A percentile compares a stretch with the other conserved stretches of the same genome.
Conservation (phyloP, 2,797 vertebrate genomes). For the Acridotheres tristis region DNA sequence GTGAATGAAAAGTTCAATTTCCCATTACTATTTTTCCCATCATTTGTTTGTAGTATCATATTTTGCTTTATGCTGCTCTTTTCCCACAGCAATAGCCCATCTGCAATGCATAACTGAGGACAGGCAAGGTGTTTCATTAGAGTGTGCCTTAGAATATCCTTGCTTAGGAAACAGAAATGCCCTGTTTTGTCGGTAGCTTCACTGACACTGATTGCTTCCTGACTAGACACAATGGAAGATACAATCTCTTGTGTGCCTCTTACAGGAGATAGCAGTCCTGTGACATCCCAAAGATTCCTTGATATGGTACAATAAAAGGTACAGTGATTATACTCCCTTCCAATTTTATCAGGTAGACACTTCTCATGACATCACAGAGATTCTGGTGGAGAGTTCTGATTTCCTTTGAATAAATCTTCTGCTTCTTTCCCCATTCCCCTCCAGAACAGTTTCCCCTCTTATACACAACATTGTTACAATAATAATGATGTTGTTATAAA, state of each 20-base stretch:
- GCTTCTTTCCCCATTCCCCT: not conserved
- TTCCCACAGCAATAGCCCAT: slow-evolving; percentile 4
- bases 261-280: not conserved
- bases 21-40: slow-evolving; percentile 9
- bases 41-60: not conserved
- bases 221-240: not conserved
- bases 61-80: slow-evolving; percentile 13
- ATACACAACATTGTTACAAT: no score
- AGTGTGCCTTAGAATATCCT: not conserved
- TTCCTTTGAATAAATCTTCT: not conserved
- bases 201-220: not conserved
- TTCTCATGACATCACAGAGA: not conserved
- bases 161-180: not conserved
- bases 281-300: not conserved
- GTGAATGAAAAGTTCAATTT: slow-evolving; percentile 24
- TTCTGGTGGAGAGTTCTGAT: not conserved
- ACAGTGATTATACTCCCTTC: not conserved
- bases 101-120: slow-evolving; percentile 17
- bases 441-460: not conserved
- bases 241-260: not conserved
- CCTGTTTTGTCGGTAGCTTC: not conserved
- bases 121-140: slow-evolving; percentile 48
- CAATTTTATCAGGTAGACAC: not conserved
- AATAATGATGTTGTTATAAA: no score
- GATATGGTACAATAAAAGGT: not conserved